These are phyloP conservation scores for Garra rufa DNA, from an alignment of 2,113 vertebrate genomes.

Conservation along the genomic window DNA sequence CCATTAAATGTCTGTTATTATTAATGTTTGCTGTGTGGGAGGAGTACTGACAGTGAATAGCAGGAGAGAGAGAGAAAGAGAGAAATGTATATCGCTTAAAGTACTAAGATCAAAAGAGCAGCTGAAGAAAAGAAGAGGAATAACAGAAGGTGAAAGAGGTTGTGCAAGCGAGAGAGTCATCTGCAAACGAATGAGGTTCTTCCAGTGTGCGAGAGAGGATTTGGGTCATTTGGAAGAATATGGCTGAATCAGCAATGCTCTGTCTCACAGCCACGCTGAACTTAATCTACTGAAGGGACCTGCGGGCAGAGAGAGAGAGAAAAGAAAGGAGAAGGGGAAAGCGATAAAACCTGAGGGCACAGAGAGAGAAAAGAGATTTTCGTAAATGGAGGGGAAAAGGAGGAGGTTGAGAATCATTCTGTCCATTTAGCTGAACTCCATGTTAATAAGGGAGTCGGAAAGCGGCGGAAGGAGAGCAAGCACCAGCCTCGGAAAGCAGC, in stretches of 20 bases:
- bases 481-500: conserved; percentile 22
- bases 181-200: conserved; percentile 67
- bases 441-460: conserved; percentile 1
- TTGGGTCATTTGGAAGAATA: conserved; percentile 80
- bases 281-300: conserved; percentile 77
- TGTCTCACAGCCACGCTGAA: conserved; percentile 65
- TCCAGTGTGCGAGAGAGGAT: conserved; percentile 68
- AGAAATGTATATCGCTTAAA: conserved; percentile 24
- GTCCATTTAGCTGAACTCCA: conserved; percentile 27
- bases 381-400: conserved; percentile 16
- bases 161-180: conserved; percentile 62
- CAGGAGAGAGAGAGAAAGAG: conserved; percentile 42
- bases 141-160: conserved; percentile 59
- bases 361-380: conserved; percentile 20
- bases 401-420: conserved; percentile 30
- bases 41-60: conserved; percentile 21
- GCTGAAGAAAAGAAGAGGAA: conserved; percentile 56
- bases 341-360: conserved; percentile 25
- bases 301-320: conserved; percentile 63
- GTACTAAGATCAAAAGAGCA: neutral
- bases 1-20: conserved; percentile 16
- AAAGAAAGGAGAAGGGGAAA: conserved; percentile 31
- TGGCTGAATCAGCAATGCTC: conserved; percentile 77
- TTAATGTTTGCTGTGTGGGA: conserved; percentile 15
- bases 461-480: neutral